Evolutionary conservation across 2,113 vertebrate species (phyloP).

Genomic region (Pica pica): DNA sequence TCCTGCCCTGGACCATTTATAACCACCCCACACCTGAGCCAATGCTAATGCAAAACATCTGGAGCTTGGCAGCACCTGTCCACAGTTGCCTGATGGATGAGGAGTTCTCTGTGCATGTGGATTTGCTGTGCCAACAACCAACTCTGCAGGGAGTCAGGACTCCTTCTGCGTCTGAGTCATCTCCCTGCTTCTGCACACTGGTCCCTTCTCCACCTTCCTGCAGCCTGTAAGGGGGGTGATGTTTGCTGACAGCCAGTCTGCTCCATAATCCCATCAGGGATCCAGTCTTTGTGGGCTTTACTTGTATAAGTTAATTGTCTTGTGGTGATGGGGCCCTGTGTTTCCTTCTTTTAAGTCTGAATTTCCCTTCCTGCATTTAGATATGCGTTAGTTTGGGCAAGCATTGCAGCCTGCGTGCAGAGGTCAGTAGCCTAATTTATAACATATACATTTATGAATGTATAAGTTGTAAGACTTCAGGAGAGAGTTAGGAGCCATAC

Average conservation of each 20-base stretch:
- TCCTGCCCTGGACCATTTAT: not conserved
- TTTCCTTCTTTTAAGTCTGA: not conserved
- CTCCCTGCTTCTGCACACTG: not conserved
- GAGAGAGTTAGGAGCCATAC: not conserved
- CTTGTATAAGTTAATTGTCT: not conserved
- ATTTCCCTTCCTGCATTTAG: not conserved
- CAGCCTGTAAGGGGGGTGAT: not conserved
- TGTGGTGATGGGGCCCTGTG: not conserved
- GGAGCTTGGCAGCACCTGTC: not conserved
- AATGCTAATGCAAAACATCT: not conserved
- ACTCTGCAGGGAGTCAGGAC: not conserved
- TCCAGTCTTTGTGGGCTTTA: not conserved
- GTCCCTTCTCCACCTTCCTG: not conserved
- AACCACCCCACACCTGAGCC: not conserved
- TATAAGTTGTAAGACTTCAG: not conserved
- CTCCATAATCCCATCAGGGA: not conserved
- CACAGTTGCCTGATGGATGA: not conserved
- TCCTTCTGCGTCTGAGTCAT: not conserved
- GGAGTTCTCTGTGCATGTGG: not conserved
- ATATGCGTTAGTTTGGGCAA: not conserved
- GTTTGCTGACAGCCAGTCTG: not conserved
- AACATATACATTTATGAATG: not conserved
- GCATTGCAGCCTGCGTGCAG: rapidly evolving
- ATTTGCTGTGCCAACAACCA: not conserved
- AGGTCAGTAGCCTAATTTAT: not conserved